Evolutionary conservation across 2,113 vertebrate genomes (phyloP).

Genomic region (Rhynchomys soricoides): DNA sequence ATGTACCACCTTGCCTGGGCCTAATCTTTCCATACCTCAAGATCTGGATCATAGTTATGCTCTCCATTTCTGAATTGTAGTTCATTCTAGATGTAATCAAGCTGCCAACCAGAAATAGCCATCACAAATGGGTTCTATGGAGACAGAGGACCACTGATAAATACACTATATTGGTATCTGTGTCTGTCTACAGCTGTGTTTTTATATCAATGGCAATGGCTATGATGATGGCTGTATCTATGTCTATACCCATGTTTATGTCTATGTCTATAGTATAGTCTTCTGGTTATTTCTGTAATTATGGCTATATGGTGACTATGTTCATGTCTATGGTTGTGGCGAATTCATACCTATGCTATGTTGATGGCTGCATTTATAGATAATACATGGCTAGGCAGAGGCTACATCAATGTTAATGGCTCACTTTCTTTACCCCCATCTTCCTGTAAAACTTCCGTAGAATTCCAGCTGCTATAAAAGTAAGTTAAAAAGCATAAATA

Average conservation of each 20-base stretch:
- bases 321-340: background rate
- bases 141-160: background rate
- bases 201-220: background rate
- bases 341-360: background rate
- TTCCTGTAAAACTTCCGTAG: background rate
- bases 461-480: background rate
- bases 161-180: background rate
- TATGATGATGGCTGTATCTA: background rate
- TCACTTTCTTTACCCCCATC: background rate
- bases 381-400: background rate
- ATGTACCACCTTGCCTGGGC: no score
- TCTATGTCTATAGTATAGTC: background rate
- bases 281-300: background rate
- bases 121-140: background rate
- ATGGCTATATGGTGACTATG: background rate
- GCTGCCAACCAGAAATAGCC: no score
- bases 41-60: no score
- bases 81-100: no score
- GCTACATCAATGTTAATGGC: background rate
- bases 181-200: background rate
- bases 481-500: background rate
- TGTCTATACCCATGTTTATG: no score
- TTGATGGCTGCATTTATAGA: background rate
- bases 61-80: no score
- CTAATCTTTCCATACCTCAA: no score